Base-by-base conservation (phyloP, 2,113 vertebrate species). In the Cebus imitator region DNA sequence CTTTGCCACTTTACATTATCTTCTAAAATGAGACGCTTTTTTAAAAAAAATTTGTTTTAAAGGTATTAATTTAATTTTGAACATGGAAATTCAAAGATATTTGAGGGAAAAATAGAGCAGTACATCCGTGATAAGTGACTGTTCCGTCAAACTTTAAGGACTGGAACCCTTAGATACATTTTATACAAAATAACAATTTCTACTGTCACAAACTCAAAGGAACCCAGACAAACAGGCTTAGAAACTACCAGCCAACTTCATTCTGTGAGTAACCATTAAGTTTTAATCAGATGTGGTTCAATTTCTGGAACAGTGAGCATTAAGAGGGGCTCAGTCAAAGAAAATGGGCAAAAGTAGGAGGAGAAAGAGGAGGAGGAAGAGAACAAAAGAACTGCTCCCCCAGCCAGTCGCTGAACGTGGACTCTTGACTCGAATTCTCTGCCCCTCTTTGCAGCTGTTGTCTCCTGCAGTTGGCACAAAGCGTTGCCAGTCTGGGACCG, bases 361-460 rank as follows among this genome's bases (percentile, higher is more conserved):
- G 50, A 80, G 70, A 13, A 66, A 40, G 72, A 81, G 37, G 52
- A 73, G 72, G 32, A 66, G 30, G 32, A 83, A 16, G 27, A 11
- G 0, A 45, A 75, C 70, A 85, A 91, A 97, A 90, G 35, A 64
- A 30, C 58, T 40, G 0, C 68, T 84, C 90, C 79, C 52, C 72
- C 23, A 35, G 64, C 23, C 2, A 35, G n/a, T 25, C 68, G 37
- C 64, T n/a, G 57, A 16, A n/a, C 3, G 45, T 52, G 68, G 95
- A 68, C 94, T 94, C 90, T 81, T 84, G 55, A 73, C 95, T 95
- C 10, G 25, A 87, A 72, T 35, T 35, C 96, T 83, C 90, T 90
- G 85, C 55, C 94, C 61, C 91, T 78, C 92, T 86, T 8, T 8
- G 91, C 98, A 98, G 98, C 98, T 97, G 98, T 43, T 72, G 48